Base-by-base conservation (phyloP, 2,888 invertebrate species). In the Ichneumoninae sp. region DNA sequence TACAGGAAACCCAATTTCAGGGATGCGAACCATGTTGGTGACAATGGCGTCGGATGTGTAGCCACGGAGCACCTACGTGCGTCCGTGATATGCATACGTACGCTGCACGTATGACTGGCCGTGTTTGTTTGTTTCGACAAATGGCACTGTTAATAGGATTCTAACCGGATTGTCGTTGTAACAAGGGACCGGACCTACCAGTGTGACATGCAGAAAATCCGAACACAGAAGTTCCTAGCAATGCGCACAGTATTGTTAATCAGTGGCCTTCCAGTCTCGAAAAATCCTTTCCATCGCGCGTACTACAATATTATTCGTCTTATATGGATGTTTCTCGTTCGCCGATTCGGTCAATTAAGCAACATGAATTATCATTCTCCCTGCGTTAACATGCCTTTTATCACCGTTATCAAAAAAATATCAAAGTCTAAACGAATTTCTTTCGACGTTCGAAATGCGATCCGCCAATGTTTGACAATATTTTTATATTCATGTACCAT, bases 111-210 rank as follows among this genome's bases (percentile, higher is more conserved):
- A 36, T 47, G 16, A 66, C 26, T 10, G 47, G 82, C 81, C 85
- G 74, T 86, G 85, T 89, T 90, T 88, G 87, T 91, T 90, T 89
- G 89, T 90, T 89, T 88, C 89, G 86, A 88, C 89, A 90, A 90
- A 89, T 89, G 85, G 88, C 88, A 89, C 83, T 85, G 88, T 84
- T 91, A 91, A 90, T 89, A 84, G 80, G 87, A 90, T 91, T 90
- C 88, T 88, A 87, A 89, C 87, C 86, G 52, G 26, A 87, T 89
- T 89, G 87, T 85, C 86, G 86, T 86, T 85, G 72, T 13, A 13
- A 65, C 40, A 72, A 66, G 40, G 72, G 44, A 19, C 30, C 16
- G 72, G 30, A 54, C 40, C 30, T 62, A 50, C 65, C 33, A 30
- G 8, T 66, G 40, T 22, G 36, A 16, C n/a, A 40, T 66, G 3